Percentiles rank a stretch among this genome's conserved stretches.
Evolutionary conservation across 1,140 invertebrate genomes (phyloP).

Genomic region (Penaeus japonicus): DNA sequence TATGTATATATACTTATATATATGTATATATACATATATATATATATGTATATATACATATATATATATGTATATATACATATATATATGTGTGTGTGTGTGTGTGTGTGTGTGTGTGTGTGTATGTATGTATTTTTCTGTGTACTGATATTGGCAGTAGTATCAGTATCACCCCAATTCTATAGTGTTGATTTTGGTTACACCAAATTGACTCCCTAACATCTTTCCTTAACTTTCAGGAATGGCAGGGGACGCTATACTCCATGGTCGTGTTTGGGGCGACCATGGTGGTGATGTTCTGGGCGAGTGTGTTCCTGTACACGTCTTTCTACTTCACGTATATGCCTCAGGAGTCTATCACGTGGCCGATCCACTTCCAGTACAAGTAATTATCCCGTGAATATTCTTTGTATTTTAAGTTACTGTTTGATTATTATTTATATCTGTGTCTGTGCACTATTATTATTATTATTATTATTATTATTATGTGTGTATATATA

Average conservation of each 20-base stretch:
- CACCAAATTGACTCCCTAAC: not conserved
- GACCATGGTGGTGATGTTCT: constrained; percentile 48
- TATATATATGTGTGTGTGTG: too few species aligned
- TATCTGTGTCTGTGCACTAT: too few species aligned
- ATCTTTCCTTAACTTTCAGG: not conserved
- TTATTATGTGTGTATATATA: too few species aligned
- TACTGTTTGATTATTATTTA: not conserved
- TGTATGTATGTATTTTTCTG: too few species aligned
- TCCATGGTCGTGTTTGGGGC: constrained; percentile 35
- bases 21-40: too few species aligned
- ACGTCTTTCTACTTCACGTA: constrained; percentile 51
- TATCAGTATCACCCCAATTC: not conserved
- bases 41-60: too few species aligned
- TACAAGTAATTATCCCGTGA: not conserved
- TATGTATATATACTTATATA: too few species aligned
- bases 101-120: too few species aligned
- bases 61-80: too few species aligned
- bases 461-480: too few species aligned
- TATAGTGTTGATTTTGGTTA: too few species aligned
- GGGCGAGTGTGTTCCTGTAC: constrained; percentile 45
- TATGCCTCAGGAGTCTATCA: constrained; percentile 45
- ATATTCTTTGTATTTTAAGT: not conserved
- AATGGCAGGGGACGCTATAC: constrained; percentile 34
- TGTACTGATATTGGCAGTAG: too few species aligned
- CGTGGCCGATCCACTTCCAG: constrained; percentile 41